Conservation (phyloP, 2,888 invertebrate species). For the Doris montereyensis region DNA sequence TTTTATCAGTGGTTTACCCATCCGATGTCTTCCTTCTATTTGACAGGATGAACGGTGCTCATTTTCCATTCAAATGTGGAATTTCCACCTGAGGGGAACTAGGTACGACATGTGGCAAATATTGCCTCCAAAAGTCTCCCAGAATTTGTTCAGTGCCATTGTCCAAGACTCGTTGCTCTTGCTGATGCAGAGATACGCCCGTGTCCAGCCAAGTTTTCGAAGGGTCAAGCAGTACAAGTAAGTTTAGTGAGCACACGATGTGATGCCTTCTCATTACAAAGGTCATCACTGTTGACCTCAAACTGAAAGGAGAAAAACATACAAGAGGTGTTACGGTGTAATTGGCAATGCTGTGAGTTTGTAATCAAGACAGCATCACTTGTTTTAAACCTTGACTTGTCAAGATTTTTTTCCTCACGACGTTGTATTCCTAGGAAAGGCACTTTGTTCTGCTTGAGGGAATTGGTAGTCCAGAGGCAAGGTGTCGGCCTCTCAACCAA, state of each 20-base stretch:
- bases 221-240: constrained; percentile 67
- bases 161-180: constrained; percentile 65
- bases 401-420: no score
- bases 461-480: no score
- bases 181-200: constrained; percentile 64
- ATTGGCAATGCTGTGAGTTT: no score
- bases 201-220: constrained; percentile 63
- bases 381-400: no score
- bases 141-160: constrained; percentile 60
- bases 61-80: constrained; percentile 70
- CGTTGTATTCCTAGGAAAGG: no score
- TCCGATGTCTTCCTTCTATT: background rate
- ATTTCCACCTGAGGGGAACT: constrained; percentile 63
- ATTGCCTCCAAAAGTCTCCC: constrained; percentile 66
- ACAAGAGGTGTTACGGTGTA: no score
- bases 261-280: background rate
- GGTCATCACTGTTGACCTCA: no score
- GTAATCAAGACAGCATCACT: no score
- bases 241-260: background rate
- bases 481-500: no score
- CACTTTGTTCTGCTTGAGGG: no score
- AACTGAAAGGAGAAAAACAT: no score
- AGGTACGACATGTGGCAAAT: constrained; percentile 66
- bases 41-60: constrained; percentile 69
- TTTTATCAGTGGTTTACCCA: no score